Evolutionary conservation across 2,113 vertebrate species (phyloP).

Genomic region (Chionis minor): DNA sequence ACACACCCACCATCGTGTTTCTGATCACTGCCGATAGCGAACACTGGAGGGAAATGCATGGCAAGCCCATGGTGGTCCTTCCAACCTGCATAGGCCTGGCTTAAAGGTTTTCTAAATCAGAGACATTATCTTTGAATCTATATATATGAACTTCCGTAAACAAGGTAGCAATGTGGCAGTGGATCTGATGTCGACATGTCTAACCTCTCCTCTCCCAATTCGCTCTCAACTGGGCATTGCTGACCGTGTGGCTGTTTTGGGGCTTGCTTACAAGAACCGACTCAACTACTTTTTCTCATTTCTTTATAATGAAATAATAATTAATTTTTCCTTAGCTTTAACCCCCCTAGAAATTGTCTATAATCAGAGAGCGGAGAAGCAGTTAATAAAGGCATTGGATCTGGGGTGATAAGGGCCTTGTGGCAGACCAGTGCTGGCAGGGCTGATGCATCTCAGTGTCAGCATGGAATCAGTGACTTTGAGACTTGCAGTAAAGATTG

Average conservation of each 20-base stretch:
- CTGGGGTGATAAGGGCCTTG: neutral
- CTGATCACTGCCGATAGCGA: neutral
- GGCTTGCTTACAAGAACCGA: neutral
- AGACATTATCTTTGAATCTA: neutral
- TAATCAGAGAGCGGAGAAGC: neutral
- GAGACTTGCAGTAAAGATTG: neutral
- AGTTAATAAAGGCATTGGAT: neutral
- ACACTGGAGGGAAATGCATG: neutral
- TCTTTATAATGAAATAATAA: neutral
- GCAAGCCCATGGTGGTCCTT: neutral
- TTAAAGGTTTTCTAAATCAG: neutral
- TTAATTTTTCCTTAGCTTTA: neutral
- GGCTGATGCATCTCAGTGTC: neutral
- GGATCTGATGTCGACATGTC: neutral
- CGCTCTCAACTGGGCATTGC: neutral
- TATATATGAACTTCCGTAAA: neutral
- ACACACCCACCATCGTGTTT: rapidly evolving
- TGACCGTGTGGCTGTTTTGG: neutral
- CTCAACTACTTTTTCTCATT: neutral
- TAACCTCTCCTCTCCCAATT: neutral
- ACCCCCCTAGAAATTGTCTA: too few relatives aligned
- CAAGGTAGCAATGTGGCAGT: rapidly evolving
- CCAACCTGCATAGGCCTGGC: neutral
- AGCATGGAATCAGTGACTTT: neutral
- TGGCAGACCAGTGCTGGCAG: neutral